Percentiles rank a stretch among this genome's conserved stretches.
Conservation (phyloP, 2,113 vertebrate genomes). For the Boulengeromyrus knoepffleri region DNA sequence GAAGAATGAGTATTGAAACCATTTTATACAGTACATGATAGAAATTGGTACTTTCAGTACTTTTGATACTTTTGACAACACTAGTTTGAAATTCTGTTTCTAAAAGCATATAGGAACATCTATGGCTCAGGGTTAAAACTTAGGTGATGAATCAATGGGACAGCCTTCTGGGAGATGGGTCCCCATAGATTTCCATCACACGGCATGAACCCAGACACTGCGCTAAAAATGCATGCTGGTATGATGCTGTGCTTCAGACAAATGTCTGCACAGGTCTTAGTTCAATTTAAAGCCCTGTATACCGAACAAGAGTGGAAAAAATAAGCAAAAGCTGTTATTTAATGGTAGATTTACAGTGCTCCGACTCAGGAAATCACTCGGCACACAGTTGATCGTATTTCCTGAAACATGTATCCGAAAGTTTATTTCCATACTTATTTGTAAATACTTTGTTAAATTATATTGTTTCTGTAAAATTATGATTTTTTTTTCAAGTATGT, state of each 20-base stretch:
- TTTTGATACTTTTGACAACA: not conserved
- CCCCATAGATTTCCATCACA: not conserved
- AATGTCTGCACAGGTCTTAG: not conserved
- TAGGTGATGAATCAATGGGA: not conserved
- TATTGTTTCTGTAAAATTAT: not conserved
- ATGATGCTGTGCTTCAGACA: not conserved
- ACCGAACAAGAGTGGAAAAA: not conserved
- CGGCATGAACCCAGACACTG: not conserved
- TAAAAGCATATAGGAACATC: not conserved
- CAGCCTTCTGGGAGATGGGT: not conserved
- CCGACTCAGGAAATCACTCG: not conserved
- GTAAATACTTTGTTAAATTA: not conserved
- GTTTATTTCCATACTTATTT: not conserved
- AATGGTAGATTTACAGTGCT: not conserved
- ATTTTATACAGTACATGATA: not conserved
- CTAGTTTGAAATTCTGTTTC: not conserved
- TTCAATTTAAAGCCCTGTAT: not conserved
- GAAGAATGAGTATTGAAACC: not conserved
- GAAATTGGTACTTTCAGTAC: not conserved
- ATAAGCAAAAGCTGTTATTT: not conserved
- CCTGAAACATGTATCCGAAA: not conserved
- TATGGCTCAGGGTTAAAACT: constrained; percentile 1
- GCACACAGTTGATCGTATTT: not conserved
- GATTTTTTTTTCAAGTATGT: not conserved
- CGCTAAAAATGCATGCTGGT: not conserved